Conservation (phyloP, 2,888 invertebrate genomes). For the Ormyrus nitidulus region DNA sequence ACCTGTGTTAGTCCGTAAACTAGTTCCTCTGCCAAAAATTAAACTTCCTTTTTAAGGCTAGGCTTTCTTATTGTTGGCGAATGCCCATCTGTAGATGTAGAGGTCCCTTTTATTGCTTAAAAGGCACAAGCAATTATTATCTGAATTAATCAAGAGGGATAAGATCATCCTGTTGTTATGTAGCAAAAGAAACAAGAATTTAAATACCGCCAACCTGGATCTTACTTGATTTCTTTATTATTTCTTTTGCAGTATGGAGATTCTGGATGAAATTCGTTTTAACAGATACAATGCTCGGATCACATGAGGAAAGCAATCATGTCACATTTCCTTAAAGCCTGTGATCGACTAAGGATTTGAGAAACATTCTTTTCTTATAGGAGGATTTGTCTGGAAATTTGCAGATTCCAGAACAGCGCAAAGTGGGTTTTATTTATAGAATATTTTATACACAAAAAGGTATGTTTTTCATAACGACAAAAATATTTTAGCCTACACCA, state of each 20-base stretch:
- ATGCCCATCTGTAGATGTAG: conserved; percentile 94
- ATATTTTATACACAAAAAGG: conserved; percentile 28
- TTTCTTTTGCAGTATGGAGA: conserved; percentile 81
- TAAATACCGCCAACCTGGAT: conserved; percentile 86
- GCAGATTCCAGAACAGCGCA: conserved; percentile 98
- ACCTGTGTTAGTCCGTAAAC: background rate
- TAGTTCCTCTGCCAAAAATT: background rate
- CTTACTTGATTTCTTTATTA: conserved; percentile 89
- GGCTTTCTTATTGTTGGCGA: conserved; percentile 87
- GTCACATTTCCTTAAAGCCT: conserved; percentile 92
- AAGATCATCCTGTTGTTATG: conserved; percentile 93
- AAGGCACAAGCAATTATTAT: conserved; percentile 89
- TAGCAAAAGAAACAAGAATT: conserved; percentile 95
- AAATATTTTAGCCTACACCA: conserved; percentile 80
- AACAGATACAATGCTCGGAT: conserved; percentile 95
- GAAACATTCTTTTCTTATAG: conserved; percentile 91
- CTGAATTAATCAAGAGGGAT: conserved; percentile 91
- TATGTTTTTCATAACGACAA: background rate
- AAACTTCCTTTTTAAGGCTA: conserved; percentile 76
- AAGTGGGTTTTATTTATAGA: conserved; percentile 76
- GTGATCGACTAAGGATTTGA: conserved; percentile 86
- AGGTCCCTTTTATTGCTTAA: conserved; percentile 85
- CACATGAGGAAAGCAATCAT: conserved; percentile 80
- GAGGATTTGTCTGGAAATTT: conserved; percentile 99
- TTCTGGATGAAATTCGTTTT: conserved; percentile 88